Conservation (phyloP, 2,888 invertebrate species). For the Hybos culiciformis region DNA sequence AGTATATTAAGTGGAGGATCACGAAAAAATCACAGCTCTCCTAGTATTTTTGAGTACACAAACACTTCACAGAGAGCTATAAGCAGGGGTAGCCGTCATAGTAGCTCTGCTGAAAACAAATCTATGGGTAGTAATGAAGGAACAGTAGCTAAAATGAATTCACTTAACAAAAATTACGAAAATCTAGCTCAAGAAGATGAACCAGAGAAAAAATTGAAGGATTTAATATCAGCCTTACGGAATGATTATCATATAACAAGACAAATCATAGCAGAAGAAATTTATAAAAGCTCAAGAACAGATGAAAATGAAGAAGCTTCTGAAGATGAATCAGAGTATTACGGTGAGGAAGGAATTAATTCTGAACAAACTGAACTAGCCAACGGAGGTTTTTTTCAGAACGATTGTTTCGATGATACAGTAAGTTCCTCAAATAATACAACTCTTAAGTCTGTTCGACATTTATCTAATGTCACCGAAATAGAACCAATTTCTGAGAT, state of each 20-base stretch:
- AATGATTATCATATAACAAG: conserved; percentile 19
- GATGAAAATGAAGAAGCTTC: conserved; percentile 15
- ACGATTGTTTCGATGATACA: conserved; percentile 17
- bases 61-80: background rate
- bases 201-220: conserved; percentile 14
- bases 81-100: background rate
- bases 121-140: background rate
- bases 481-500: conserved; percentile 16
- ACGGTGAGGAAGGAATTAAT: background rate
- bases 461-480: conserved; percentile 13
- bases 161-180: conserved; percentile 5
- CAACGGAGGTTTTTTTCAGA: conserved; percentile 18
- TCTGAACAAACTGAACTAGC: background rate
- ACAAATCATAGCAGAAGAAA: background rate
- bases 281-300: conserved; percentile 9
- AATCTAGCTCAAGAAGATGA: conserved; percentile 6
- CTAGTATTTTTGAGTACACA: background rate
- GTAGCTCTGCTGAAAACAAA: background rate
- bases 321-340: conserved; percentile 11
- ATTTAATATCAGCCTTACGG: conserved; percentile 25
- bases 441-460: conserved; percentile 15
- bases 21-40: conserved; percentile 10
- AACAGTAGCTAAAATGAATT: background rate
- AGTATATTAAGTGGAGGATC: conserved; percentile 14
- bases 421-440: conserved; percentile 17